Evolutionary conservation across 1,140 invertebrate species (phyloP), one percentile per base, ranked within the genome.

Genomic region (Caerostris extrusa): DNA sequence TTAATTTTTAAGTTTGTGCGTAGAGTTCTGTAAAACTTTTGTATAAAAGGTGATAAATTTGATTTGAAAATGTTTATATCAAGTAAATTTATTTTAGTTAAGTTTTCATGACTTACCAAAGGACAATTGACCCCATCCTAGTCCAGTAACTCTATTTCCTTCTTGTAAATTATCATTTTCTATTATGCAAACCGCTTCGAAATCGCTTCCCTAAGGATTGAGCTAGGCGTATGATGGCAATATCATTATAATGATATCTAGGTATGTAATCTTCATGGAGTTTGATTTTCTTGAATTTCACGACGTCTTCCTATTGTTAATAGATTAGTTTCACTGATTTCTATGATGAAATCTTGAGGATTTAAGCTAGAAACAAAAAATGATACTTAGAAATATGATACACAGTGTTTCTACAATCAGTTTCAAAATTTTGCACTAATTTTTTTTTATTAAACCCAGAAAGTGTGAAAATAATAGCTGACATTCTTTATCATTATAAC

Each of bases 101-200:
- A 34, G 34, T 34, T 34, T 34, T 34, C 34, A 34, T 34, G 34
- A 61, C 77, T 89, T 94, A 94, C 93, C 93, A 56, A 82, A 94
- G 19, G 56, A 50, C 87, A 69, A 53, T n/a, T 89, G 64, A 17
- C 93, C 93, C 86, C 77, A 94, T 2, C 93, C 93, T 53, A 94
- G 53, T 7, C 82, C 7, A 60, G 93, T 82, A 2, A 67, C 58
- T 19, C 81, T 89, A 7, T 61, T n/a, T 8, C 91, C 82, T n/a
- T 86, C 86, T 34, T 19, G 64, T 12, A 94, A 69, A 14, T 14
- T 56, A 53, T 90, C 85, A n/a, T 61, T 60, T 34, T 53, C n/a
- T n/a, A 86, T 86, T 5, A 94, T 19, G 56, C 93, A 94, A 17
- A 94, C 83, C 50, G 94, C 93, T 12, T n/a, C 56, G 7, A 50